Evolutionary conservation across 2,888 invertebrate species (phyloP).

Genomic region (Sipunculus nudus): DNA sequence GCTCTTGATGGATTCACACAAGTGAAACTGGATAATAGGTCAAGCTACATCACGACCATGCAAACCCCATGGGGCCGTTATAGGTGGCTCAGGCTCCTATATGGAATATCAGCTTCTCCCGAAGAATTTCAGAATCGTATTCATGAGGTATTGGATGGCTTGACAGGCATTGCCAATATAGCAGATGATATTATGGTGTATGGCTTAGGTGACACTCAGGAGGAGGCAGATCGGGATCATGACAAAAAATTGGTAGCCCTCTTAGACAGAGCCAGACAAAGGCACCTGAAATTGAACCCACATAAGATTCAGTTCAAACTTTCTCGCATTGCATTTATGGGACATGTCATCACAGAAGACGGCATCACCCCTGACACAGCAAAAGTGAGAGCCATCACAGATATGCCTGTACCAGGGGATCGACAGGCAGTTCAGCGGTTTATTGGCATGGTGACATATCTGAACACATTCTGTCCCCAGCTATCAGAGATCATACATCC

Average conservation of each 20-base stretch:
- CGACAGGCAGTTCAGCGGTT: constrained; percentile 11
- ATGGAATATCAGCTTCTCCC: constrained; percentile 12
- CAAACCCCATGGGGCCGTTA: constrained; percentile 11
- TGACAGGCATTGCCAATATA: neutral
- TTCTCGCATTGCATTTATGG: constrained; percentile 1
- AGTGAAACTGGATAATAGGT: neutral
- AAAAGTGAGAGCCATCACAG: constrained; percentile 9
- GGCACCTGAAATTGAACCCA: constrained; percentile 3
- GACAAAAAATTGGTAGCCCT: constrained; percentile 11
- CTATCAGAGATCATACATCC: constrained; percentile 3
- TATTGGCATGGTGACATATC: constrained; percentile 20
- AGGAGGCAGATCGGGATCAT: constrained; percentile 13
- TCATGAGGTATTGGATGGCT: constrained; percentile 5
- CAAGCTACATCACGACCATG: constrained; percentile 10
- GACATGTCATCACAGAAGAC: neutral
- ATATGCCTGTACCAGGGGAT: constrained; percentile 12
- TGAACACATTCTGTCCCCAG: constrained; percentile 1
- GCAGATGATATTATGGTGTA: constrained; percentile 14
- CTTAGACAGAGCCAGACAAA: constrained; percentile 1
- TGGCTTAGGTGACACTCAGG: constrained; percentile 10
- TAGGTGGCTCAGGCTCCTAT: constrained; percentile 11
- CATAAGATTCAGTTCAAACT: constrained; percentile 6
- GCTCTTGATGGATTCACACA: constrained; percentile 10
- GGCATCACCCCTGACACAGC: constrained; percentile 9
- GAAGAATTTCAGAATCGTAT: constrained; percentile 16